Conservation (phyloP, 2,888 invertebrate species). For the Chouioia cunea region DNA sequence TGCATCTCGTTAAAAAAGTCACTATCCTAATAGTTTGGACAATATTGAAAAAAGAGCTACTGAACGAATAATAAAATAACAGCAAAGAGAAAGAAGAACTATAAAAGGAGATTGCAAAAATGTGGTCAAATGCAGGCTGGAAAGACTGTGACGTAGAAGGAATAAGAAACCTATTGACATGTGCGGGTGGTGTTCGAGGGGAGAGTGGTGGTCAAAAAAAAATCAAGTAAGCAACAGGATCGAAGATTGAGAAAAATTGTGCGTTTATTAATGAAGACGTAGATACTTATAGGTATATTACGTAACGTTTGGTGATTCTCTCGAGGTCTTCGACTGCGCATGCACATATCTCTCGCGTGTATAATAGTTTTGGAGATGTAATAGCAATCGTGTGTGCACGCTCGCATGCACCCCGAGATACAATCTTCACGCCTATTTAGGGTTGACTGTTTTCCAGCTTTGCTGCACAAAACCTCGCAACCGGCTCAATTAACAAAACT, state of each 20-base stretch:
- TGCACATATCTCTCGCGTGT: slow-evolving; percentile 24
- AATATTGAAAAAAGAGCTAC: too few relatives aligned
- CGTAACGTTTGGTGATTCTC: slow-evolving; percentile 48
- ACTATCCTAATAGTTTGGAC: too few relatives aligned
- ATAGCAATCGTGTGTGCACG: neutral
- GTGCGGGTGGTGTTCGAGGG: neutral
- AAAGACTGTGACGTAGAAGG: slow-evolving; percentile 10
- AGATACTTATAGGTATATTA: slow-evolving; percentile 53
- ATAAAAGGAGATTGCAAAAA: neutral
- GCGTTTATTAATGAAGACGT: slow-evolving; percentile 67
- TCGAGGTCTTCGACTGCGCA: slow-evolving; percentile 43
- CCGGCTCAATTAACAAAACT: too few relatives aligned
- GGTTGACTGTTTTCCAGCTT: too few relatives aligned
- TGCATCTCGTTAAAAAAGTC: too few relatives aligned
- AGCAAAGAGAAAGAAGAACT: neutral
- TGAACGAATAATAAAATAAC: too few relatives aligned
- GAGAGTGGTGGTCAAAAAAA: slow-evolving; percentile 25
- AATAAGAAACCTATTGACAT: neutral
- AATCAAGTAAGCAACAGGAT: slow-evolving; percentile 50
- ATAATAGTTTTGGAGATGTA: neutral
- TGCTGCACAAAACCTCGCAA: too few relatives aligned
- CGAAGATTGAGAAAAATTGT: slow-evolving; percentile 67
- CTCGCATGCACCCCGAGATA: too few relatives aligned
- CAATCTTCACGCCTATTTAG: too few relatives aligned
- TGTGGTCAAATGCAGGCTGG: slow-evolving; percentile 13